Percentiles rank a stretch among this genome's conserved stretches.
These are phyloP conservation scores for Pollenia amentaria DNA, from an alignment of 2,888 invertebrate species.

Conservation along the genomic window DNA sequence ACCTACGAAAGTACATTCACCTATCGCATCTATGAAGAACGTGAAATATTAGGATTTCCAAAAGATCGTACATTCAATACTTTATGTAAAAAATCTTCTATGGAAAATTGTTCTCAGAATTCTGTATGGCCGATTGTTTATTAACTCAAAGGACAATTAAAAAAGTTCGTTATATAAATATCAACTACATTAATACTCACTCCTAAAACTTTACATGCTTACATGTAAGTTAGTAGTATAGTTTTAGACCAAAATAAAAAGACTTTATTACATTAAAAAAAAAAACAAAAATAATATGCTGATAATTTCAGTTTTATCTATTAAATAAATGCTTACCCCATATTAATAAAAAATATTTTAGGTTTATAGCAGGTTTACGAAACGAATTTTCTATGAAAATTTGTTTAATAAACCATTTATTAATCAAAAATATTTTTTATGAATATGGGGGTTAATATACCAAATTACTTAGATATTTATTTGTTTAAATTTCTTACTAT, in stretches of 20 bases:
- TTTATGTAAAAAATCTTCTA: conserved; percentile 86
- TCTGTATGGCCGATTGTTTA: conserved; percentile 89
- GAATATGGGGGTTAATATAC: too few species aligned
- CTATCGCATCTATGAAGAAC: conserved; percentile 98
- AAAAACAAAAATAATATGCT: too few species aligned
- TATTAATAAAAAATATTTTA: too few species aligned
- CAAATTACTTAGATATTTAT: too few species aligned
- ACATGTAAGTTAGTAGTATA: neutral
- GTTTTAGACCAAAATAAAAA: neutral
- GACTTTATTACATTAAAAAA: neutral
- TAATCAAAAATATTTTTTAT: too few species aligned
- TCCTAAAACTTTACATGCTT: neutral
- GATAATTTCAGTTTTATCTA: too few species aligned
- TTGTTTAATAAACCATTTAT: too few species aligned
- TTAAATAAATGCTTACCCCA: too few species aligned
- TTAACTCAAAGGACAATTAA: neutral
- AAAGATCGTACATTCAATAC: conserved; percentile 94
- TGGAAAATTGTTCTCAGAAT: conserved; percentile 89
- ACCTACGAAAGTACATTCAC: conserved; percentile 98
- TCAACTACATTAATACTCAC: neutral
- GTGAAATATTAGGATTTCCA: conserved; percentile 96
- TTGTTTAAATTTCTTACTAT: too few species aligned
- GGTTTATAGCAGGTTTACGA: too few species aligned
- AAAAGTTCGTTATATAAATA: neutral
- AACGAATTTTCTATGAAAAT: too few species aligned